phyloP scores from a whole-genome alignment of 2,797 vertebrate species.

The Varecia variegata region DNA sequence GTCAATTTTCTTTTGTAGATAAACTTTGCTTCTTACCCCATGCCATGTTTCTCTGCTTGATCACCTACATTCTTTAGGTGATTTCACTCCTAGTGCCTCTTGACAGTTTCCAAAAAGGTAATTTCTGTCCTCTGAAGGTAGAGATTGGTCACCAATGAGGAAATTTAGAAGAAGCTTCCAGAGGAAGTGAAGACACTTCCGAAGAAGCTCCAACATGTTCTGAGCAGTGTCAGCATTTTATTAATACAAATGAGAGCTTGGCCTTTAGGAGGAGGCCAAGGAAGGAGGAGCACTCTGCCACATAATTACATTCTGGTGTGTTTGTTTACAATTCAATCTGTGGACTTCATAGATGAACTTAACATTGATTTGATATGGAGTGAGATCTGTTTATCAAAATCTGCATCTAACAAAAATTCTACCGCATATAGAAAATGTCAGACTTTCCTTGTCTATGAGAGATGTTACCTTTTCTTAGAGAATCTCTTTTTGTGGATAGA shows the following conservation, averaged over 20 bases:
- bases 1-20: neutral
- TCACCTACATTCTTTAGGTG: neutral
- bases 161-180: neutral
- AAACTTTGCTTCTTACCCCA: neutral
- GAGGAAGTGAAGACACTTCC: neutral
- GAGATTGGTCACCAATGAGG: neutral
- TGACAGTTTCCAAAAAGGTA: neutral
- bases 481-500: neutral
- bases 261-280: neutral
- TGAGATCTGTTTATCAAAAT: constrained; percentile 1
- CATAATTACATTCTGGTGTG: neutral
- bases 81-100: neutral
- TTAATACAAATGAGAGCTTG: neutral
- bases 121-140: neutral
- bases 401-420: neutral
- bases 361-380: neutral
- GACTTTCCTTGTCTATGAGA: neutral
- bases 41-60: neutral
- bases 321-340: neutral
- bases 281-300: neutral
- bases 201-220: neutral
- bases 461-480: neutral
- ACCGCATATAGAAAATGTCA: neutral
- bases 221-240: neutral
- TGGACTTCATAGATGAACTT: neutral